Conservation (phyloP, 2,113 vertebrate genomes). For the Fukomys damarensis region DNA sequence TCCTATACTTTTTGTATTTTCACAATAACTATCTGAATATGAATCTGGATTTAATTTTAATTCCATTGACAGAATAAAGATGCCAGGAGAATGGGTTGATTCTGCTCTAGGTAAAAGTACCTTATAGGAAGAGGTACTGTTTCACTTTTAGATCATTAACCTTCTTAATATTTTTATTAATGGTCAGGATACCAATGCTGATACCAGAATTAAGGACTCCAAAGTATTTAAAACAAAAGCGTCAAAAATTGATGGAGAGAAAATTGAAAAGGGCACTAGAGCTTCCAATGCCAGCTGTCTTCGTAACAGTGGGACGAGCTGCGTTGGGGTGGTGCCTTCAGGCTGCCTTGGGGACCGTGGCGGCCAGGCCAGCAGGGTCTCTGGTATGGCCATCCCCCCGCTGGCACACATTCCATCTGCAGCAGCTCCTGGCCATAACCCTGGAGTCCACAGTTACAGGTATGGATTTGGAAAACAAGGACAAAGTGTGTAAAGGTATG, state of each 20-base stretch:
- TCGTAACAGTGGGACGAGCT: constrained; percentile 54
- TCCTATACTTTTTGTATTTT: constrained; percentile 42
- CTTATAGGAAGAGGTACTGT: constrained; percentile 29
- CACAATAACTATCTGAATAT: constrained; percentile 37
- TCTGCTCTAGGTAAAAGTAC: neutral
- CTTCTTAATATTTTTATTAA: constrained; percentile 69
- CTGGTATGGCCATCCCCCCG: constrained; percentile 82
- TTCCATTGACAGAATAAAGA: neutral
- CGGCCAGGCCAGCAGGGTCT: constrained; percentile 71
- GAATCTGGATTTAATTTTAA: constrained; percentile 62
- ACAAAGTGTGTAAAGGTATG: neutral
- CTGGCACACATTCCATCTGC: constrained; percentile 81
- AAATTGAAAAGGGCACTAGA: constrained; percentile 77
- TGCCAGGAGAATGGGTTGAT: neutral
- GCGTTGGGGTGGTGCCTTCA: constrained; percentile 75
- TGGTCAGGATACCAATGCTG: constrained; percentile 82
- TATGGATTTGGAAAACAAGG: constrained; percentile 71
- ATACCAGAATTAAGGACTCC: constrained; percentile 80
- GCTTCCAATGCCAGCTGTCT: constrained; percentile 74
- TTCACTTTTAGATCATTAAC: constrained; percentile 32
- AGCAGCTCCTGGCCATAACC: constrained; percentile 40
- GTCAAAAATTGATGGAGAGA: constrained; percentile 78
- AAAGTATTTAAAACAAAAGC: constrained; percentile 82
- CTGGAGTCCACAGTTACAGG: constrained; percentile 85
- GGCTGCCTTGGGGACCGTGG: constrained; percentile 78